Evolutionary conservation across 2,888 invertebrate species (phyloP).

Genomic region (Apeira syringaria): DNA sequence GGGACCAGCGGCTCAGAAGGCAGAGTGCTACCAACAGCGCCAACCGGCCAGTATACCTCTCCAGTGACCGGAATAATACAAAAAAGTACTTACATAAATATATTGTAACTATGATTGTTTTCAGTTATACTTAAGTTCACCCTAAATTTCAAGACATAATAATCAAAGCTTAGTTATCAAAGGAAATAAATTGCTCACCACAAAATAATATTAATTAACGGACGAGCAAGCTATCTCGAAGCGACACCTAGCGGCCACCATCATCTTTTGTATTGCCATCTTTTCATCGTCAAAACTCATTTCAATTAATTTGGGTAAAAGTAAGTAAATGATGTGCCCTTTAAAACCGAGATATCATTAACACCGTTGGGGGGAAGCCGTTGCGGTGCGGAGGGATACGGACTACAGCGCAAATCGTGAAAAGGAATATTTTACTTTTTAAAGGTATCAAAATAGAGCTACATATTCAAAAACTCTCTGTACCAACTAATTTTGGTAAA

Average conservation of each 20-base stretch:
- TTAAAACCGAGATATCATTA: slow-evolving; percentile 82
- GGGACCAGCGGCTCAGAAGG: too few species aligned
- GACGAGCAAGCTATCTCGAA: slow-evolving; percentile 76
- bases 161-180: slow-evolving; percentile 53
- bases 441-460: too few species aligned
- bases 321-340: slow-evolving; percentile 82
- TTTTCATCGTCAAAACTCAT: slow-evolving; percentile 83
- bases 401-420: slow-evolving; percentile 17
- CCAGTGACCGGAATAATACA: too few species aligned
- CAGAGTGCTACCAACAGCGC: too few species aligned
- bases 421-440: background rate
- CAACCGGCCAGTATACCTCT: too few species aligned
- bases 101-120: too few species aligned
- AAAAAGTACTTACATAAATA: too few species aligned
- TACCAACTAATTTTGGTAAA: too few species aligned
- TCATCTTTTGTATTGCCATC: slow-evolving; percentile 75
- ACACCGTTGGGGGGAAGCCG: slow-evolving; percentile 51
- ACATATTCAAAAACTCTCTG: too few species aligned
- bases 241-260: slow-evolving; percentile 79
- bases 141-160: slow-evolving; percentile 22
- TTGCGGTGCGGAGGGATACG: slow-evolving; percentile 31
- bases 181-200: slow-evolving; percentile 72
- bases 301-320: slow-evolving; percentile 82
- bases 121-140: too few species aligned
- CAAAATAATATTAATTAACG: slow-evolving; percentile 79